Percentiles rank a stretch among this genome's conserved stretches.
These are phyloP conservation scores for Salvelinus fontinalis DNA, from an alignment of 2,113 vertebrate genomes.

Conservation along the genomic window DNA sequence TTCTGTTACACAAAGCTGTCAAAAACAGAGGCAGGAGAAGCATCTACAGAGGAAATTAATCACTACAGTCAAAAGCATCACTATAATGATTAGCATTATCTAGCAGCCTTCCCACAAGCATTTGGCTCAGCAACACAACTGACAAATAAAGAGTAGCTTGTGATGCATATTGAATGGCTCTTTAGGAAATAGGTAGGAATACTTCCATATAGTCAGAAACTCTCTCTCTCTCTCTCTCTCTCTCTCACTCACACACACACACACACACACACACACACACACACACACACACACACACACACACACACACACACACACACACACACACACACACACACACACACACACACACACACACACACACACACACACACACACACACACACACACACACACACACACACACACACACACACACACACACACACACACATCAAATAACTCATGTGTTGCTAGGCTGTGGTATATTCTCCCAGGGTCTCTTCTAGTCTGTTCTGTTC, in stretches of 20 bases:
- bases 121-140: slow-evolving; percentile 15
- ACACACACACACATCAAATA: background rate
- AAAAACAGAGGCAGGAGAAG: slow-evolving; percentile 30
- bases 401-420: slow-evolving; percentile 28
- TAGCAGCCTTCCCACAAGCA: slow-evolving; percentile 24
- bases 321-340: too few species aligned
- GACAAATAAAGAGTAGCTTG: slow-evolving; percentile 26
- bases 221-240: slow-evolving; percentile 4
- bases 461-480: too few species aligned
- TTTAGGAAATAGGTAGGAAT: slow-evolving; percentile 6
- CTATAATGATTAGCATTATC: slow-evolving; percentile 32
- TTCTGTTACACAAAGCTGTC: slow-evolving; percentile 40
- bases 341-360: too few species aligned
- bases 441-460: too few species aligned
- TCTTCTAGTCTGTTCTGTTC: slow-evolving; percentile 2
- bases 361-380: too few species aligned
- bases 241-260: too few species aligned
- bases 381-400: too few species aligned
- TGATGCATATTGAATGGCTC: slow-evolving; percentile 42
- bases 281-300: too few species aligned
- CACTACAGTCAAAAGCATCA: slow-evolving; percentile 7
- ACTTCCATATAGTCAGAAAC: slow-evolving; percentile 2
- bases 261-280: too few species aligned
- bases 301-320: too few species aligned
- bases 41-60: slow-evolving; percentile 4